Base-by-base conservation (phyloP, 1,140 invertebrate species). In the Drosophila equinoxialis region DNA sequence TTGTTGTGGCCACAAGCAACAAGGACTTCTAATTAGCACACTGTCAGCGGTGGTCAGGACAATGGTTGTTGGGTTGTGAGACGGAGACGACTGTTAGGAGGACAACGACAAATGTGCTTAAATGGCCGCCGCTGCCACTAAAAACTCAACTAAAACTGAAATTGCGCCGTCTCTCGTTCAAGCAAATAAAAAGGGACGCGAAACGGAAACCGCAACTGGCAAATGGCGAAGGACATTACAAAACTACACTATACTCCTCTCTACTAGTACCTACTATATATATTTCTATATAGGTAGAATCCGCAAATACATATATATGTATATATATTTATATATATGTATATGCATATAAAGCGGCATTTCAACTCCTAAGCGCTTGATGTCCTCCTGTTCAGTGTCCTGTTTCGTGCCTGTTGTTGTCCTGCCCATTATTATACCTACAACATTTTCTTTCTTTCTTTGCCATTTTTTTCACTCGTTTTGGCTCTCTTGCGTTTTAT, bases 11-110 rank as follows among this genome's bases (percentile, higher is more conserved):
- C 84, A 87, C 84, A 87, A 89, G 80, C 84, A 87, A 87, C 84
- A 87, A 87, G 84, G 81, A 84, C 84, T 84, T 90, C 84, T 89
- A 89, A 90, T 89, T 90, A 89, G 84, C 84, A 89, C 85, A 89
- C 84, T 89, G 84, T 84, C 84, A 89, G 84, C 67, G 73, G 65
- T 57, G 78, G 79, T 81, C 83, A 76, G 75, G 55, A 23, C 51
- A 60, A 26, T 37, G 54, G 20, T 41, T 66, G 59, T 41, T 45
- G 20, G 7, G 6, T n/a, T 3, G 14, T 35, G 37, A 45, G 77
- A 75, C 71, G 78, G 68, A 65, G 45, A 48, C 45, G 41, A 6
- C 30, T 30, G 30, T 30, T 30, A 30, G 30, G 30, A 30, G n/a
- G 41, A 57, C 13, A 14, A 86, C 83, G 83, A 87, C 82, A 86